These are phyloP conservation scores for Phorcus lineatus DNA, from an alignment of 2,888 invertebrate genomes.

Conservation along the genomic window DNA sequence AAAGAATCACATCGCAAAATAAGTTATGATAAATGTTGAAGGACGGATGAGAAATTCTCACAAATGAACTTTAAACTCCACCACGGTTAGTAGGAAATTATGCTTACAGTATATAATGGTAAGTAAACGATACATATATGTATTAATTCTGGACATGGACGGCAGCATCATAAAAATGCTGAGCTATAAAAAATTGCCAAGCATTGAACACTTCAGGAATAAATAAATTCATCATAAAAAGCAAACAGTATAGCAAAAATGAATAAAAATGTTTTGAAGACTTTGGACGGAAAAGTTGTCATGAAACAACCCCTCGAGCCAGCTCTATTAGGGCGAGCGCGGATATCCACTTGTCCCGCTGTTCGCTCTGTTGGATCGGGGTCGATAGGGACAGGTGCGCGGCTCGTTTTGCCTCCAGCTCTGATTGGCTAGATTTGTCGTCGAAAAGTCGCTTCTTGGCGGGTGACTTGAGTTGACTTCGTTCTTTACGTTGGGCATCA, in stretches of 20 bases:
- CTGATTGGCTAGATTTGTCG: conserved; percentile 12
- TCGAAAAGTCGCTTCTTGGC: conserved; percentile 12
- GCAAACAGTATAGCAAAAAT: conserved; percentile 14
- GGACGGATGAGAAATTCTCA: conserved; percentile 9
- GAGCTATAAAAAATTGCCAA: conserved; percentile 25
- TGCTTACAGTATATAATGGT: background rate
- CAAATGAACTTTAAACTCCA: background rate
- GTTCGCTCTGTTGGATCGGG: conserved; percentile 43
- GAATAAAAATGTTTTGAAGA: conserved; percentile 6
- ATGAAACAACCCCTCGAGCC: conserved; percentile 55
- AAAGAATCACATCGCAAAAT: background rate
- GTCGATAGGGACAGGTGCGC: background rate
- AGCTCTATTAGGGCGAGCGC: conserved; percentile 68
- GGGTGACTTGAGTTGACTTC: conserved; percentile 24
- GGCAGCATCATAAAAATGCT: conserved; percentile 25
- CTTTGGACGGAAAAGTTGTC: conserved; percentile 15
- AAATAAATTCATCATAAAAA: conserved; percentile 21
- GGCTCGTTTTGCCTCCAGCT: background rate
- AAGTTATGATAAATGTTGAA: background rate
- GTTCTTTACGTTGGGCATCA: conserved; percentile 26
- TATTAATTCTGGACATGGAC: conserved; percentile 17
- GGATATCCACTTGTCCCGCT: conserved; percentile 68
- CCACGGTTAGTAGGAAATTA: background rate
- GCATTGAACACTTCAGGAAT: conserved; percentile 30
- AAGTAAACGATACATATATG: background rate